phyloP scores from a whole-genome alignment of 2,797 vertebrate genomes.

The Ataeniobius toweri region DNA sequence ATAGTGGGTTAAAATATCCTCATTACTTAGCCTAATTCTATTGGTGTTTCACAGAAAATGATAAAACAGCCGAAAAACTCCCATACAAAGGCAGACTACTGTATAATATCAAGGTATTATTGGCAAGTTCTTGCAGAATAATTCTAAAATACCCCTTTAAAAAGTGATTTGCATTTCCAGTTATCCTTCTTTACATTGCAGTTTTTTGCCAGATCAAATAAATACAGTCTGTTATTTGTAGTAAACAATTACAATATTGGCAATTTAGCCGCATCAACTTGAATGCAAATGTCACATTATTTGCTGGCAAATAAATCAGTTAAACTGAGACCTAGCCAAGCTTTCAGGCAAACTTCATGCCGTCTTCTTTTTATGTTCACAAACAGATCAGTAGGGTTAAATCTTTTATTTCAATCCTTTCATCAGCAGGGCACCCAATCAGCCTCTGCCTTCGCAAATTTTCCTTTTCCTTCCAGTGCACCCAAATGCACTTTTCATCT shows the following conservation, averaged over 20 bases:
- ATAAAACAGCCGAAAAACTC: not conserved
- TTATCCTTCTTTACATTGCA: not conserved
- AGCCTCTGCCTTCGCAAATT: slow-evolving; percentile 48
- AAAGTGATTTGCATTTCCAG: not conserved
- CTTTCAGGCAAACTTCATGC: slow-evolving; percentile 37
- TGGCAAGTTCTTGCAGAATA: not conserved
- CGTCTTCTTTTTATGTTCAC: slow-evolving; percentile 36
- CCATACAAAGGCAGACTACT: not conserved
- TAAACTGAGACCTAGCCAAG: slow-evolving; percentile 30
- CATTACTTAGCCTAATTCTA: too few species aligned
- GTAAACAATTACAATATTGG: slow-evolving; percentile 24
- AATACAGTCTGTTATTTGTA: slow-evolving; percentile 9
- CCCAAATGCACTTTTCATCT: slow-evolving; percentile 81
- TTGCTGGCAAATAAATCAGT: slow-evolving; percentile 22
- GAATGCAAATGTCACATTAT: slow-evolving; percentile 11
- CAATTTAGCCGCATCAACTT: not conserved
- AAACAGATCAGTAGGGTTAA: slow-evolving; percentile 69
- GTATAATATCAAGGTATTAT: not conserved
- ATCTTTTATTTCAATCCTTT: slow-evolving; percentile 74
- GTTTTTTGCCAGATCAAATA: slow-evolving; percentile 19
- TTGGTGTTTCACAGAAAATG: not conserved
- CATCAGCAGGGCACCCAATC: slow-evolving; percentile 63
- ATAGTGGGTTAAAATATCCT: too few species aligned
- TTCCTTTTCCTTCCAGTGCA: slow-evolving; percentile 54
- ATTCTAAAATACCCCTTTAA: slow-evolving; percentile 8